Base-by-base conservation (phyloP, 2,888 invertebrate species). In the Andrena dorsata region DNA sequence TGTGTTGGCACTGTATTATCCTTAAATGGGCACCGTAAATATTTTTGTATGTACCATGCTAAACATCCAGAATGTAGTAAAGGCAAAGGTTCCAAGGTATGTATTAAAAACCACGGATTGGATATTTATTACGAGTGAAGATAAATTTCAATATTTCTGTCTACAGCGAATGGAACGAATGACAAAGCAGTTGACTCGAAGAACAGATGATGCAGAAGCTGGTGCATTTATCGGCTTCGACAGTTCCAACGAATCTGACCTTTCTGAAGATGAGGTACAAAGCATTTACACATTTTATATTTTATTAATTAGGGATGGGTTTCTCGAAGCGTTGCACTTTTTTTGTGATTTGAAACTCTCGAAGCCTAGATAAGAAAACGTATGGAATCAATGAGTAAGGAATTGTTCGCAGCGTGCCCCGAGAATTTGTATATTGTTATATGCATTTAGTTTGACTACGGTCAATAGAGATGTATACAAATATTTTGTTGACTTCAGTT, bases 11-110 rank as follows among this genome's bases (percentile, higher is more conserved):
- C 98, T 4, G 99, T 99, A 79, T 95, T 99, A 64, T 97, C 99
- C 1, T 95, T 99, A 84, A 99, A 99, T 94, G 99, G 99, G 30
- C 98, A 98, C 94, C 96, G 99, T 84, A 98, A 98, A 94, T 99
- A 99, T 95, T 99, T 98, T 95, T 99, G 98, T 94, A 98, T 99
- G 95, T 99, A 99, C 95, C 99, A 99, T 95, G 98, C 98, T 76
- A 98, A 98, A 94, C 98, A 98, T 94, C 97, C 98, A 0, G 98
- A 98, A 94, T 94, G 94, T 71, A 95, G 95, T 79, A 94, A 94
- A 90, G 95, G 95, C 86, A 96, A 96, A 90, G 96, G 96, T 63
- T 95, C 96, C 72, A 97, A 96, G 95, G 96, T 96, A 93, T 86
- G 86, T 70, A 72, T 35, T 20, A 32, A 35, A 35, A 28, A 5